Base-by-base conservation (phyloP, 2,888 invertebrate species). In the Caenorhabditis drosophilae region DNA sequence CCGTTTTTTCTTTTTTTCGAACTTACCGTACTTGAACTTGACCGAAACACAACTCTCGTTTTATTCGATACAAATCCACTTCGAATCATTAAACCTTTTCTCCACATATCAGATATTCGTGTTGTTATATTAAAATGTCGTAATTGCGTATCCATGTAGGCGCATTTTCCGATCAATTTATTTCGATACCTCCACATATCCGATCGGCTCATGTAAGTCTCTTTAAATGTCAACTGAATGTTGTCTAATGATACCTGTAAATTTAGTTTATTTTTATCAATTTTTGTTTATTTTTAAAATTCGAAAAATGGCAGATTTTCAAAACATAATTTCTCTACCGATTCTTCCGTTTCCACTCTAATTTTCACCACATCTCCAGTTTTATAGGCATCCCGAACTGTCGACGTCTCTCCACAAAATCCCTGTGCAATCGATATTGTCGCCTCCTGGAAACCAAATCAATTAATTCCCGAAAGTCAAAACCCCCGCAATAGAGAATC, bases 151-250 rank as follows among this genome's bases (percentile, higher is more conserved):
- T 63, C 66, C 18, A 57, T 53, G 41, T 70, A 69, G 1, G 68
- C 68, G 85, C 95, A 94, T 23, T 56, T 47, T 18, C 92, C 85
- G 87, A 95, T 92, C 87, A 98, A 87, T 85, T 90, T 90, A 73
- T 91, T 92, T 84, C 94, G 93, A 26, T 97, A 86, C 50, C 96
- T 88, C 93, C 96, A 97, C 97, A 98, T 97, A 87, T 98, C 98
- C 66, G 95, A 93, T 53, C 98, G 88, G 15, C 95, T 95, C 89
- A 97, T 90, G 83, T 97, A 98, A 84, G 95, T 94, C 84, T 98
- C 97, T 85, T 93, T 94, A 84, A 97, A 97, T 0, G 93, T 93
- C 35, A 99, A 87, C 85, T 98, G 98, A 47, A 98, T 90, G 0
- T 95, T 92, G 86, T 98, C 97, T 71, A 98, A 51, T 0, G 70